These are phyloP conservation scores for Albula goreensis DNA, from an alignment of 2,113 vertebrate species.

Conservation along the genomic window DNA sequence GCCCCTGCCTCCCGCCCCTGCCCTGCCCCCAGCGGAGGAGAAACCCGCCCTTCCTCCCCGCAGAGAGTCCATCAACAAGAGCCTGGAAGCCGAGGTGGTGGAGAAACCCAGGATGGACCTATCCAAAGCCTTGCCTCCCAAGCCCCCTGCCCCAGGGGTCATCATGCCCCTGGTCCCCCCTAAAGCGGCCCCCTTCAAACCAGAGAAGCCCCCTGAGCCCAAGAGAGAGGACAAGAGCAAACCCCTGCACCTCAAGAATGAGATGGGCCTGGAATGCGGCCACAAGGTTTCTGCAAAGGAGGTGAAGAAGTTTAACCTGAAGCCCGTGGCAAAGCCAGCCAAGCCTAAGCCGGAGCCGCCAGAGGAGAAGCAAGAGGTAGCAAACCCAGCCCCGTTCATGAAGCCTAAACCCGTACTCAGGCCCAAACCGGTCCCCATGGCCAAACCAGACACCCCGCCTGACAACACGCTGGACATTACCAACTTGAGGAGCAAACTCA, in stretches of 20 bases:
- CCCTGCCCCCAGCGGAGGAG: constrained; percentile 76
- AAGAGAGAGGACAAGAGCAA: constrained; percentile 91
- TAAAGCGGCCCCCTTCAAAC: constrained; percentile 73
- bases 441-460: constrained; percentile 73
- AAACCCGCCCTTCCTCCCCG: constrained; percentile 91
- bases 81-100: constrained; percentile 78
- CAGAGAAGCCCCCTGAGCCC: constrained; percentile 74
- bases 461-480: constrained; percentile 89
- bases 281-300: constrained; percentile 92
- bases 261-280: constrained; percentile 95
- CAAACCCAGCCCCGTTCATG: constrained; percentile 70
- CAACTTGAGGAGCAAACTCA: constrained; percentile 89
- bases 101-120: constrained; percentile 74
- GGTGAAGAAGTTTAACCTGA: constrained; percentile 91
- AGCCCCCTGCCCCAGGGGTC: constrained; percentile 77
- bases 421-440: constrained; percentile 81
- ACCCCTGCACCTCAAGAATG: constrained; percentile 82
- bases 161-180: constrained; percentile 79
- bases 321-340: constrained; percentile 83
- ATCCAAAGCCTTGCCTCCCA: constrained; percentile 80
- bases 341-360: constrained; percentile 78
- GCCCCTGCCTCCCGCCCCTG: constrained; percentile 65
- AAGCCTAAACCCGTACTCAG: constrained; percentile 86
- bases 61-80: constrained; percentile 91
- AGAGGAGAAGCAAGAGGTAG: constrained; percentile 80